A percentile compares a stretch with the other conserved stretches of the same genome.
Evolutionary conservation across 2,113 vertebrate genomes (phyloP).

Genomic region (Oxygymnocypris stewartii): DNA sequence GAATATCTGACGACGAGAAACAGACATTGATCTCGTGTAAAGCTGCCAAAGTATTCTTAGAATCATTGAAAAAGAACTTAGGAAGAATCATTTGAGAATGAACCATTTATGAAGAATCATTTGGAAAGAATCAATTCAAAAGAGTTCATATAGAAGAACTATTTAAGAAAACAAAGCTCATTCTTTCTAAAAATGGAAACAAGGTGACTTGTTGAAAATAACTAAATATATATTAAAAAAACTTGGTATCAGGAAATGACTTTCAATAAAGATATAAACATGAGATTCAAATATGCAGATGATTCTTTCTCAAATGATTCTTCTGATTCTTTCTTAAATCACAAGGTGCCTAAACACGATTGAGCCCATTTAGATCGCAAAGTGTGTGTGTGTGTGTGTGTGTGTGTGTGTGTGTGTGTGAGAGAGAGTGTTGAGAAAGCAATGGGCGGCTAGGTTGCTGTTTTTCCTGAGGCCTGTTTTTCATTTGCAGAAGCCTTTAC

Average conservation of each 20-base stretch:
- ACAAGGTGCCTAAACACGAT: too few species aligned
- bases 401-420: too few species aligned
- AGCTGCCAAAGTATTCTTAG: background rate
- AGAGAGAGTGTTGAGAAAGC: background rate
- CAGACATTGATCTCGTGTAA: background rate
- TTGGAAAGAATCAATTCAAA: too few species aligned
- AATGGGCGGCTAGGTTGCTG: conserved; percentile 42
- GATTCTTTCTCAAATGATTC: background rate
- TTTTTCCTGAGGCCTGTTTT: conserved; percentile 36
- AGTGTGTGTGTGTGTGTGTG: background rate
- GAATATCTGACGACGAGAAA: conserved; percentile 77
- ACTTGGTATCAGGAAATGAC: background rate
- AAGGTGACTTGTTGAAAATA: background rate
- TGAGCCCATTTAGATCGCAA: too few species aligned
- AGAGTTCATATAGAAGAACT: too few species aligned
- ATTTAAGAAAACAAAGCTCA: too few species aligned
- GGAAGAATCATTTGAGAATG: too few species aligned
- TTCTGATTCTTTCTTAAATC: background rate
- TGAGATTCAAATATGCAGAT: background rate
- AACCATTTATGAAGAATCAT: too few species aligned
- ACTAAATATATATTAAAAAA: too few species aligned
- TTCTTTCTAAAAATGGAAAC: background rate
- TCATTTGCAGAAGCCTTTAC: conserved; percentile 54
- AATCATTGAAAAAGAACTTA: too few species aligned
- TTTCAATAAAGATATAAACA: background rate